A percentile compares a stretch with the other conserved stretches of the same genome.
Conservation (phyloP, 2,888 invertebrate genomes). For the Deilephila porcellus region DNA sequence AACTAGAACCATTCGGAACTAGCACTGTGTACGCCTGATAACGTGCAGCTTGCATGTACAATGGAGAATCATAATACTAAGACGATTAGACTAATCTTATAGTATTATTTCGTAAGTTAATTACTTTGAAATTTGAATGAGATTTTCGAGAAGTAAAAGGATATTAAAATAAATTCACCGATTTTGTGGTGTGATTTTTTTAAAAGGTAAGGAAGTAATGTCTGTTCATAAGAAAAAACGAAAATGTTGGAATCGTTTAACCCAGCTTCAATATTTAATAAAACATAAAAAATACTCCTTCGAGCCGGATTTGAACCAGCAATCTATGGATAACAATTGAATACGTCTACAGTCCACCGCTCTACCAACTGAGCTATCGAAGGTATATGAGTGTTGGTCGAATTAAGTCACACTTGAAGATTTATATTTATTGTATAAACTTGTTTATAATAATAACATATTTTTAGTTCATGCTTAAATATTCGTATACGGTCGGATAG, state of each 20-base stretch:
- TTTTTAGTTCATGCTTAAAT: no score
- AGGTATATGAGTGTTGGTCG: slow-evolving; percentile 50
- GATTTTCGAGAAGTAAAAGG: no score
- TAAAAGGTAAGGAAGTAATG: no score
- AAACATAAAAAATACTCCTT: slow-evolving; percentile 60
- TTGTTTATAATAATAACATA: not conserved
- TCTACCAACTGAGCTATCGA: slow-evolving; percentile 86
- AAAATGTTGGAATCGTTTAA: no score
- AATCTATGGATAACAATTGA: slow-evolving; percentile 80
- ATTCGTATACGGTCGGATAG: no score
- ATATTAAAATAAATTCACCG: no score
- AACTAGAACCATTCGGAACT: slow-evolving; percentile 57
- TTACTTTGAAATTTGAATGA: no score
- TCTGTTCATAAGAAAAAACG: no score
- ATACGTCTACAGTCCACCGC: slow-evolving; percentile 79
- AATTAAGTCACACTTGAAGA: not conserved
- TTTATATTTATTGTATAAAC: not conserved
- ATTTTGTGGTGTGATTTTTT: no score
- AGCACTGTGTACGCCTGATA: slow-evolving; percentile 64
- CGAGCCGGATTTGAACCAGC: slow-evolving; percentile 87
- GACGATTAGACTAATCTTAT: not conserved
- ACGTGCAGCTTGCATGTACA: slow-evolving; percentile 40
- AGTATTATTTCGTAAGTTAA: not conserved
- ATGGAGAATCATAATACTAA: not conserved
- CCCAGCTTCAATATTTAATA: not conserved